phyloP scores from a whole-genome alignment of 2,888 invertebrate genomes.

The Nematopogon swammerdamellus region DNA sequence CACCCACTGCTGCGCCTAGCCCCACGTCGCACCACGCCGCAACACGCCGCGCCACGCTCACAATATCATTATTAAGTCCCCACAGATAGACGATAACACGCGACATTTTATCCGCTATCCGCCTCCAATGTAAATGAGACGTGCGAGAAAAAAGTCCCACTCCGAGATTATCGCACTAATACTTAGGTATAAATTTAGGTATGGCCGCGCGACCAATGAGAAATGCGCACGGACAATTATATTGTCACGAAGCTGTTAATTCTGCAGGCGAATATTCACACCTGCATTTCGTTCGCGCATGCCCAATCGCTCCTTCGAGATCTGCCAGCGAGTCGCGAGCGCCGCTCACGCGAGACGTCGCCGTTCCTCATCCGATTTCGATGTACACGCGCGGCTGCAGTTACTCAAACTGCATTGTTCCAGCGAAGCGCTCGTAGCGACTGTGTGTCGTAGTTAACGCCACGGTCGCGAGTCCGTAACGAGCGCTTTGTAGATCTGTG shows the following conservation, averaged over 20 bases:
- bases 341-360: not conserved
- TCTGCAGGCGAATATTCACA: not conserved
- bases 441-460: not conserved
- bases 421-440: not conserved
- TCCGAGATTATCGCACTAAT: slow-evolving; percentile 50
- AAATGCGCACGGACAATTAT: slow-evolving; percentile 46
- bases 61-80: slow-evolving; percentile 42
- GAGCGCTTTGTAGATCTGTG: not conserved
- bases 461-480: not conserved
- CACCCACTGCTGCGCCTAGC: slow-evolving; percentile 11
- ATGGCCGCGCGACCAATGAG: slow-evolving; percentile 27
- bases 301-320: not conserved
- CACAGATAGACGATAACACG: slow-evolving; percentile 9
- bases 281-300: not conserved
- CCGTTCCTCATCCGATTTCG: not conserved
- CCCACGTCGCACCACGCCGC: slow-evolving; percentile 7
- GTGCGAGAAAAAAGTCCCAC: slow-evolving; percentile 28
- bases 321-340: not conserved
- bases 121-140: slow-evolving; percentile 47
- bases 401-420: not conserved
- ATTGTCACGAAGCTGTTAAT: slow-evolving; percentile 41
- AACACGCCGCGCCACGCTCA: slow-evolving; percentile 8
- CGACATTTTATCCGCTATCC: slow-evolving; percentile 5
- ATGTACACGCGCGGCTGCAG: not conserved
- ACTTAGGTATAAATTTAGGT: slow-evolving; percentile 45